phyloP scores from a whole-genome alignment of 2,113 vertebrate species.

The Epinephelus moara region DNA sequence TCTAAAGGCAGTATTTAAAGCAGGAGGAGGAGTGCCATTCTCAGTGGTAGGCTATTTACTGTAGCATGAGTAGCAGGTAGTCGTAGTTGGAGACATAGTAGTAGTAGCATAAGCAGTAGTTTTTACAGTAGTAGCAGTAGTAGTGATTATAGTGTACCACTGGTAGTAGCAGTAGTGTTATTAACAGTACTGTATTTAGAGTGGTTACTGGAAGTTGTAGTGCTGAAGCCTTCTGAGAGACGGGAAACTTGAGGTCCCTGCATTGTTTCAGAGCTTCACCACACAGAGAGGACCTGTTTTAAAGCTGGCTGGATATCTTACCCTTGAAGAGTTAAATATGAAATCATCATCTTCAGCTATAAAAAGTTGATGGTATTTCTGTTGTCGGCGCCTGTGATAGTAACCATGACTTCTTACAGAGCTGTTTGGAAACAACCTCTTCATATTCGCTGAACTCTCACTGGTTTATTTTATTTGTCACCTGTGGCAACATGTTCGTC shows the following conservation, averaged over 20 bases:
- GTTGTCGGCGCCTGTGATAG: slow-evolving; percentile 55
- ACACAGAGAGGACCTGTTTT: slow-evolving; percentile 27
- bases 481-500: slow-evolving; percentile 77
- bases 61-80: neutral
- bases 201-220: slow-evolving; percentile 14
- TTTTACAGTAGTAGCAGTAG: neutral
- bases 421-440: slow-evolving; percentile 67
- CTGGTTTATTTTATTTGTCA: slow-evolving; percentile 81
- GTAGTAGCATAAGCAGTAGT: neutral
- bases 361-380: slow-evolving; percentile 63
- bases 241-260: slow-evolving; percentile 30
- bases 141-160: neutral
- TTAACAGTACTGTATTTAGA: neutral
- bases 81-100: neutral
- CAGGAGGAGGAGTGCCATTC: no score
- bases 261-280: slow-evolving; percentile 44
- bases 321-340: slow-evolving; percentile 38
- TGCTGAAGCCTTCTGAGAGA: neutral
- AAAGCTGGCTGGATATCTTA: slow-evolving; percentile 30
- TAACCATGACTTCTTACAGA: slow-evolving; percentile 73
- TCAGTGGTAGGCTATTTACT: no score
- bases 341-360: slow-evolving; percentile 59
- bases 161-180: neutral
- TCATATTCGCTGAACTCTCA: slow-evolving; percentile 55
- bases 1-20: no score